Percentiles rank a stretch among this genome's conserved stretches.
These are phyloP conservation scores for Morpho helenor DNA, from an alignment of 2,888 invertebrate genomes.

Conservation along the genomic window DNA sequence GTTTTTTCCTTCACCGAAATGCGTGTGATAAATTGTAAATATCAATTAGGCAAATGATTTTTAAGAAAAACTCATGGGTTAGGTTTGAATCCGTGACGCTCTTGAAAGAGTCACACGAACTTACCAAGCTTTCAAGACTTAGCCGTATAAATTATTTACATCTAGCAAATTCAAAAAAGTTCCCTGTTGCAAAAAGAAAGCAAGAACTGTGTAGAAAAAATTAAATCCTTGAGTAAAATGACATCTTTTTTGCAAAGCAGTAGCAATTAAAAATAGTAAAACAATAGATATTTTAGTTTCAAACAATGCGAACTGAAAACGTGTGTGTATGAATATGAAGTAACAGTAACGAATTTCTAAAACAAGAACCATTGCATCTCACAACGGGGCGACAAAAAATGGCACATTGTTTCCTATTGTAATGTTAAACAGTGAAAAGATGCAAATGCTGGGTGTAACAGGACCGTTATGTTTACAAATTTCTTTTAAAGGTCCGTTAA, in stretches of 20 bases:
- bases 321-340: conserved; percentile 26
- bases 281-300: conserved; percentile 26
- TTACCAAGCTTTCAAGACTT: too few relatives aligned
- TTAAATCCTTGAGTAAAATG: too few relatives aligned
- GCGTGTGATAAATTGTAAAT: too few relatives aligned
- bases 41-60: too few relatives aligned
- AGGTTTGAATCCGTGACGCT: too few relatives aligned
- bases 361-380: conserved; percentile 19
- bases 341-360: conserved; percentile 28
- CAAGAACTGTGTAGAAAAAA: too few relatives aligned
- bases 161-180: too few relatives aligned
- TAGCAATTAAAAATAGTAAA: conserved; percentile 25
- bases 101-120: too few relatives aligned
- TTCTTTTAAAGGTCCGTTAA: conserved; percentile 57
- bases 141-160: too few relatives aligned
- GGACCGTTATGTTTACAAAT: conserved; percentile 70
- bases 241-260: conserved; percentile 13
- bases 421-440: conserved; percentile 57
- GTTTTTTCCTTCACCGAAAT: too few relatives aligned
- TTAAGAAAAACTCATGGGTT: too few relatives aligned
- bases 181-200: too few relatives aligned
- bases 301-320: conserved; percentile 26
- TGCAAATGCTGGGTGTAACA: conserved; percentile 50
- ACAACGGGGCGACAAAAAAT: conserved; percentile 25
- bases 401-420: conserved; percentile 50